Evolutionary conservation across 2,888 invertebrate species (phyloP).

Genomic region (Temnothorax rugatulus): DNA sequence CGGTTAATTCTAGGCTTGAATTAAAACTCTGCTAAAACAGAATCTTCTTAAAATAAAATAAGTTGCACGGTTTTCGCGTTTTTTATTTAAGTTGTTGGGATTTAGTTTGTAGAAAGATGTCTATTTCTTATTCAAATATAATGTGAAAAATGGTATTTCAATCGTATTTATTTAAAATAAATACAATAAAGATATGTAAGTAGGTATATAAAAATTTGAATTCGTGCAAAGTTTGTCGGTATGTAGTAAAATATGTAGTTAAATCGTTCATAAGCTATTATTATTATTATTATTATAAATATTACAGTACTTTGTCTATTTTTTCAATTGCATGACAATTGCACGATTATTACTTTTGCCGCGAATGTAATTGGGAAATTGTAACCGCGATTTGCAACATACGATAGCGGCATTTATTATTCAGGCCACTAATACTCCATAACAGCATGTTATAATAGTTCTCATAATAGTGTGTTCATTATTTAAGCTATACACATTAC

Average conservation of each 20-base stretch:
- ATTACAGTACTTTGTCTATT: not conserved
- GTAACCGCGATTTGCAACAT: not conserved
- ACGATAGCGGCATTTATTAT: constrained; percentile 17
- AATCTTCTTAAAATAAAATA: not conserved
- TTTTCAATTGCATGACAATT: not conserved
- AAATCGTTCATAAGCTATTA: not conserved
- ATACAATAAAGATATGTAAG: not conserved
- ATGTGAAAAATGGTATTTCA: not conserved
- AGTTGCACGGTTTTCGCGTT: not conserved
- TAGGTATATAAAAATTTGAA: not conserved
- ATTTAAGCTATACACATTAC: constrained; percentile 74
- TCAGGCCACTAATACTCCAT: not conserved
- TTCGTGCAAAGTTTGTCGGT: not conserved
- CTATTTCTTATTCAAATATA: not conserved
- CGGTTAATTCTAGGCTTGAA: not conserved
- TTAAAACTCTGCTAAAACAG: not conserved
- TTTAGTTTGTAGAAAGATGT: not conserved
- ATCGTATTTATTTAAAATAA: not conserved
- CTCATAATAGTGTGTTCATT: not conserved
- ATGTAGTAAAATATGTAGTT: not conserved
- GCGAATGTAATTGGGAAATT: not conserved
- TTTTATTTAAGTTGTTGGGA: not conserved
- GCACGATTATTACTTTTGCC: not conserved
- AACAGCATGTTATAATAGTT: not conserved
- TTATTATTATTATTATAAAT: not conserved